Evolutionary conservation across 2,797 vertebrate species (phyloP).

Genomic region (Cossypha polioptera): DNA sequence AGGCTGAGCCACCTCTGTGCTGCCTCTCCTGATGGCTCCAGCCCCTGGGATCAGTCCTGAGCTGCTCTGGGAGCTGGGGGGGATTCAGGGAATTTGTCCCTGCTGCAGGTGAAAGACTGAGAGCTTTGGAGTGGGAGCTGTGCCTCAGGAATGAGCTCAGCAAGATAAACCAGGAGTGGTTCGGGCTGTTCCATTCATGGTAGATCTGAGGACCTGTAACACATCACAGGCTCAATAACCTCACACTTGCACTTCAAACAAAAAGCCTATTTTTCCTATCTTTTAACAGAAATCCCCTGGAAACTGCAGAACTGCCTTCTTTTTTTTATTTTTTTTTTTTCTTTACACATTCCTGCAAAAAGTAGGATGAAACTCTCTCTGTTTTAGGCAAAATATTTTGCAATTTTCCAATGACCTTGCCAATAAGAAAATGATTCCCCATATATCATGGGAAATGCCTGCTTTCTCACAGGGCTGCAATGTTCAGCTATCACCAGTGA

Average conservation of each 20-base stretch:
- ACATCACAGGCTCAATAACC: neutral
- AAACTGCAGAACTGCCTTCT: neutral
- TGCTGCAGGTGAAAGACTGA: neutral
- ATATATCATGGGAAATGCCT: slow-evolving; percentile 70
- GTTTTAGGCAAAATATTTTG: slow-evolving; percentile 66
- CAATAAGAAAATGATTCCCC: slow-evolving; percentile 57
- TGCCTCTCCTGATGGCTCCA: neutral
- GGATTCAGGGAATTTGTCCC: neutral
- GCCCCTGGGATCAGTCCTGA: neutral
- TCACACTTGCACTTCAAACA: neutral
- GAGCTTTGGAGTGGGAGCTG: neutral
- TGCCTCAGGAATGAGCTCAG: neutral
- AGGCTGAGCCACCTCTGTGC: neutral
- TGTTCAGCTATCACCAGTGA: slow-evolving; percentile 49
- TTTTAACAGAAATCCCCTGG: neutral
- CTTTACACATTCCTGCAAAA: slow-evolving; percentile 33
- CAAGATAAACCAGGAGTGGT: neutral
- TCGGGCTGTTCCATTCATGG: neutral
- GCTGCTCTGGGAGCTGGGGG: neutral
- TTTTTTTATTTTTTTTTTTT: neutral
- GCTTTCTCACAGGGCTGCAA: slow-evolving; percentile 62
- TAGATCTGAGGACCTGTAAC: neutral
- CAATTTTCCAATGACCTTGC: slow-evolving; percentile 66
- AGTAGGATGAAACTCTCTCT: slow-evolving; percentile 60
- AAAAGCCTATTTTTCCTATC: neutral